These are phyloP conservation scores for Phenganax stokvisi DNA, from an alignment of 92 coral and sea anemone genomes.

Conservation along the genomic window DNA sequence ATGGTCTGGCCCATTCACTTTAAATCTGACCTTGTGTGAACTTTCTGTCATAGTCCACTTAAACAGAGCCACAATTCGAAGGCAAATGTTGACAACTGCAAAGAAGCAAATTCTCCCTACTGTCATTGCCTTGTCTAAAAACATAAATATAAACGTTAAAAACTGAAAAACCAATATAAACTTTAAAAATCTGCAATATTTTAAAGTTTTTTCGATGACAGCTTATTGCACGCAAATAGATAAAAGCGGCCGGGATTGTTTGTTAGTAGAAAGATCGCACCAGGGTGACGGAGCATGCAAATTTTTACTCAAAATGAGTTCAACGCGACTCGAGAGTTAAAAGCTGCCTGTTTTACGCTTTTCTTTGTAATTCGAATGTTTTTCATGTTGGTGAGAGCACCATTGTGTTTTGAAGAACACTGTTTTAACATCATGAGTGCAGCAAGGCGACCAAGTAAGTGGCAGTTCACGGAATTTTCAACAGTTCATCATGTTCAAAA, in stretches of 20 bases:
- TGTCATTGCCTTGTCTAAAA: not conserved
- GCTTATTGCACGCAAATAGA: not conserved
- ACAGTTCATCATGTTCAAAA: no score
- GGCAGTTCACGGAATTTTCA: not conserved
- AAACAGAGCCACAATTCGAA: not conserved
- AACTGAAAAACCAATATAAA: not conserved
- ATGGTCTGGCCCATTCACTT: no score
- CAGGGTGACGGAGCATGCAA: constrained; percentile 15
- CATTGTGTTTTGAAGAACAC: not conserved
- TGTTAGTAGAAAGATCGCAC: not conserved
- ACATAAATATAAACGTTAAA: not conserved
- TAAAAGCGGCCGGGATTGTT: no score
- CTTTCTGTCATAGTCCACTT: no score
- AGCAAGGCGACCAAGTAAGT: not conserved
- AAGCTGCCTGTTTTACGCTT: not conserved
- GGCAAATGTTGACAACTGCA: constrained; percentile 7
- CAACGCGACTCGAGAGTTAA: not conserved
- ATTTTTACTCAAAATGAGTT: not conserved
- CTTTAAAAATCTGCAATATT: not conserved
- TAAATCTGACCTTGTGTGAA: no score
- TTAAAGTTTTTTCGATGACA: not conserved
- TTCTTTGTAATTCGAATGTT: not conserved
- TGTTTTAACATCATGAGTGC: not conserved
- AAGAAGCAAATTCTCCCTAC: not conserved
- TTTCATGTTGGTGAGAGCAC: not conserved